Base-by-base conservation (phyloP, 2,113 vertebrate species). In the Rhagologus leucostigma region DNA sequence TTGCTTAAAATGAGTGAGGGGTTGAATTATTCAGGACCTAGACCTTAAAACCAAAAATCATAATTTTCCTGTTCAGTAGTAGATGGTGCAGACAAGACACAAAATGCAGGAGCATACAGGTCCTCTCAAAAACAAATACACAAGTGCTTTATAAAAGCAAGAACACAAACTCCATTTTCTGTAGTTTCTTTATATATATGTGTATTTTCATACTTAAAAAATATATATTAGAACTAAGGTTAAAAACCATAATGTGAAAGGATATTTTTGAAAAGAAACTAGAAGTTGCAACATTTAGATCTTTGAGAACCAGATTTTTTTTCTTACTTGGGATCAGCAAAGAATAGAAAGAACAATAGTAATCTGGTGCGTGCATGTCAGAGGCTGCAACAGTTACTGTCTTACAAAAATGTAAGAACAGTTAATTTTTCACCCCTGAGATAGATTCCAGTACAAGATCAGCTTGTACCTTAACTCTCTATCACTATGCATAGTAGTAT, bases 1-100 rank as follows among this genome's bases (percentile, higher is more conserved):
- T 85, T 89, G 42, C 85, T 95, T 88, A 68, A 93, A 88, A 82
- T 76, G 17, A 81, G 49, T 23, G 65, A 79, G 74, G 6, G 13
- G 59, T 84, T 91, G 65, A 75, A 81, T 24, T 30, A n/a, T 52
- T 57, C 27, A 6, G 50, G 20, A 73, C n/a, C n/a, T 46, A 53
- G 50, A 52, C 20, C 8, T 79, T 47, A 42, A 52, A 27, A 23
- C 12, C 16, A 53, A 49, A 26, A 42, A 10, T 18, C 10, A 6
- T 63, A 4, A 29, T 92, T 92, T 14, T 70, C 11, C 26, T 89
- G 23, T 63, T 79, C 6, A 19, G 32, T 70, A 46, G 15, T 30
- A n/a, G 50, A 19, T 87, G 32, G 11, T 87, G 15, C 39, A 75
- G 68, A 63, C 30, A 24, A 87, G 47, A 71, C 16, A 53, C 4